Conservation (phyloP, 2,888 invertebrate genomes). For the Oscheius sp. region DNA sequence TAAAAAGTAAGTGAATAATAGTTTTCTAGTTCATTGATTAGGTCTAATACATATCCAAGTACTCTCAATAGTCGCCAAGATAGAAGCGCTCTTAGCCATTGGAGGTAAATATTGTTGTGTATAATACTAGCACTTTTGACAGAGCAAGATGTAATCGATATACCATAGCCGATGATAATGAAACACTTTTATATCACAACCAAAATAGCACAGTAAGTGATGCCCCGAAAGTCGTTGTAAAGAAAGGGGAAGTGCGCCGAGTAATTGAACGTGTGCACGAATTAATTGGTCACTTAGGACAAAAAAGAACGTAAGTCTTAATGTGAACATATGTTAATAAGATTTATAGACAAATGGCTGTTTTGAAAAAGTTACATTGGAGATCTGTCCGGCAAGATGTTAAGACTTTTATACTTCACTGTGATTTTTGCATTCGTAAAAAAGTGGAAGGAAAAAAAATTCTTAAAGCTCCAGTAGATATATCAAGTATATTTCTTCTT, state of each 20-base stretch:
- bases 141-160: conserved; percentile 54
- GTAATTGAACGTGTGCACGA: conserved; percentile 58
- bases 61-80: conserved; percentile 43
- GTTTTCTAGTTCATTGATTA: not conserved
- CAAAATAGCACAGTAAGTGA: conserved; percentile 41
- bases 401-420: conserved; percentile 50
- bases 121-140: not conserved
- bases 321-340: not conserved
- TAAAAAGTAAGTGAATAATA: conserved; percentile 39
- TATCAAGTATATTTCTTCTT: conserved; percentile 39
- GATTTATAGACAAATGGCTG: conserved; percentile 57
- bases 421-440: conserved; percentile 56
- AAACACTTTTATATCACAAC: conserved; percentile 55
- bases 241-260: conserved; percentile 58
- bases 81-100: conserved; percentile 59
- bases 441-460: conserved; percentile 60
- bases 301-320: conserved; percentile 57
- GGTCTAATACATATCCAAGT: conserved; percentile 33
- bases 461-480: conserved; percentile 60
- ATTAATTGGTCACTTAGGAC: conserved; percentile 61
- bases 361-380: conserved; percentile 59
- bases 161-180: conserved; percentile 51
- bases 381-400: conserved; percentile 60
- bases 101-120: conserved; percentile 43
- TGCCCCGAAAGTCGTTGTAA: conserved; percentile 49